Base-by-base conservation (phyloP, 2,888 invertebrate species). In the Phorcus lineatus region DNA sequence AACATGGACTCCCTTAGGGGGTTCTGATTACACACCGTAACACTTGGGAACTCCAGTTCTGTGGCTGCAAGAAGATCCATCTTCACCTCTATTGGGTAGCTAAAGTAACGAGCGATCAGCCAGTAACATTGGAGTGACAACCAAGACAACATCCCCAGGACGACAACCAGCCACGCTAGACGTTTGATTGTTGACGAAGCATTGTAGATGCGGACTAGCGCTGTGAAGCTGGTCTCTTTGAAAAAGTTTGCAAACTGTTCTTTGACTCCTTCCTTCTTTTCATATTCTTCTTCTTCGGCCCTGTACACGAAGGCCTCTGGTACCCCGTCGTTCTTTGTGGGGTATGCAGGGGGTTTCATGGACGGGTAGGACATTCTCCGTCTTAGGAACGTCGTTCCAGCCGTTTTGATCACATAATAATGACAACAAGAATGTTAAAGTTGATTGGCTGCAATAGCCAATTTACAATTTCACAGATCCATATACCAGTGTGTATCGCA, bases 21-120 rank as follows among this genome's bases (percentile, higher is more conserved):
- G 82, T 91, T 91, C 40, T 90, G 67, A 80, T 90, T 90, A 77
- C 90, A 90, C 3, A 90, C 81, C 0, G 89, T 90, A 3, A 91
- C 89, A 78, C 90, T 90, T 1, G 91, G 91, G 78, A 90, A 91
- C 6, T 88, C 87, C 76, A 90, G 83, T 22, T 81, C 79, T 3
- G 86, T 80, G 1, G 85, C 83, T 0, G 88, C 86, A 17, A 82
- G 82, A 24, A 89, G 57, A 67, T 88, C 87, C 36, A 90, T 86
- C 79, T 87, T 88, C 7, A 90, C 90, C 80, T 90, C 90, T 0
- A 86, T 82, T 0, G 91, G 91, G 79, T 90, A 88, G 24, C 75
- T 80, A 82, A 74, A 84, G 78, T 84, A 84, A 54, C 66, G 78
- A 19, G 79, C 81, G 47, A 83, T 67, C 55, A 85, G 79, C 83